Evolutionary conservation across 1,140 invertebrate genomes (phyloP), one percentile per base, ranked within the genome.

Genomic region (Homalodisca vitripennis): DNA sequence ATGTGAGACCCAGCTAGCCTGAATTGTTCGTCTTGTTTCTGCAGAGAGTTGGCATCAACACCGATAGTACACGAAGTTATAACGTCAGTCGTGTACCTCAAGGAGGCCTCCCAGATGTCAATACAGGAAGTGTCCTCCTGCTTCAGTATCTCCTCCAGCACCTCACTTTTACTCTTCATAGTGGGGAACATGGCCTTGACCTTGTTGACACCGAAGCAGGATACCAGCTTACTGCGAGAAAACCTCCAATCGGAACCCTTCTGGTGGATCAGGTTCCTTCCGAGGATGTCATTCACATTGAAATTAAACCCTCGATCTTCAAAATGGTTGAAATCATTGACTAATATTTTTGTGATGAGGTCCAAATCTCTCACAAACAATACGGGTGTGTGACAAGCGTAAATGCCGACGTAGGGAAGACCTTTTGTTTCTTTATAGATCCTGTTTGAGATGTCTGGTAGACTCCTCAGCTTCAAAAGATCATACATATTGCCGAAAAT

Each of bases 251-350:
- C 55, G 3, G 55, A 3, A 6, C 55, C 55, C 2, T 22, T 27
- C n/a, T 60, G 55, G 27, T 60, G 55, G n/a, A 60, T 60, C 27
- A 60, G n/a, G 29, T 60, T 60, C 26, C 55, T 26, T 26, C 55
- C 55, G 2, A 60, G 55, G 2, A 26, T 14, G n/a, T 60, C 55
- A 24, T 27, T 30, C 1, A 13, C 3, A n/a, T 60, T 60, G 27
- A 60, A 60, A 10, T 27, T 26, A 60, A 60, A 60, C 14, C 55
- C 55, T 60, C 55, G 26, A 24, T 60, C 55, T 29, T 60, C 55
- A 60, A 60, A 60, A 29, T 60, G 26, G 3, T 60, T 13, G 26
- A 60, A 60, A 60, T 60, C 55, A 6, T 60, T 60, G 6, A 60
- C 27, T 27, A 60, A 30, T 10, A 60, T 60, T 6, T 60, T 60